phyloP scores from a whole-genome alignment of 2,888 invertebrate species.

The Hyppa rectilinea region DNA sequence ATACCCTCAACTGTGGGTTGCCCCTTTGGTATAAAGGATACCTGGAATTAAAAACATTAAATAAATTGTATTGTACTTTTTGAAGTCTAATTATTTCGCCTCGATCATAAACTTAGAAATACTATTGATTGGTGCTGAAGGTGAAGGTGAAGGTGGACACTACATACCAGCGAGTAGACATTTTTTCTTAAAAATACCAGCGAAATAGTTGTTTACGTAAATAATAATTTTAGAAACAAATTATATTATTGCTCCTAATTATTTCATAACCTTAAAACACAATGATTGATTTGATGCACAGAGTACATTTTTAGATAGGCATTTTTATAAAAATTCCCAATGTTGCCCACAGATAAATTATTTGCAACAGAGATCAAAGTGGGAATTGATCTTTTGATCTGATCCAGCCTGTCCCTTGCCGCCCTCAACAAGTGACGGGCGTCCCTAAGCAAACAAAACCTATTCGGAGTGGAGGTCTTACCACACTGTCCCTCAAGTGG shows the following conservation, averaged over 20 bases:
- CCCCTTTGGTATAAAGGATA: constrained; percentile 98
- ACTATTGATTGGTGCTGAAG: neutral
- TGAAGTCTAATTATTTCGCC: neutral
- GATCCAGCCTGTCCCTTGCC: neutral
- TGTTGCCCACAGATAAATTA: no score
- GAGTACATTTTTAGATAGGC: no score
- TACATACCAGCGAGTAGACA: constrained; percentile 86
- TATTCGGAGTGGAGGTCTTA: neutral
- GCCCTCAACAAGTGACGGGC: neutral
- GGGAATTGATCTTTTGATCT: neutral
- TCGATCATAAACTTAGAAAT: neutral
- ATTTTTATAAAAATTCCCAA: no score
- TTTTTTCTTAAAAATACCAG: constrained; percentile 53
- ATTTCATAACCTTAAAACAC: constrained; percentile 16
- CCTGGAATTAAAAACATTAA: constrained; percentile 86
- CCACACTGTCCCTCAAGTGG: neutral
- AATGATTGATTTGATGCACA: no score
- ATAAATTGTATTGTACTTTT: constrained; percentile 12
- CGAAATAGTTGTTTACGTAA: neutral
- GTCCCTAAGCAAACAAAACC: neutral
- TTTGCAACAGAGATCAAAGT: no score
- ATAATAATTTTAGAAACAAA: neutral
- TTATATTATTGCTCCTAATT: neutral
- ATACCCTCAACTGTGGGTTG: constrained; percentile 97
- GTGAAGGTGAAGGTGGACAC: neutral